These are phyloP conservation scores for Pogonocherus hispidulus DNA, from an alignment of 2,888 invertebrate species.

Conservation along the genomic window DNA sequence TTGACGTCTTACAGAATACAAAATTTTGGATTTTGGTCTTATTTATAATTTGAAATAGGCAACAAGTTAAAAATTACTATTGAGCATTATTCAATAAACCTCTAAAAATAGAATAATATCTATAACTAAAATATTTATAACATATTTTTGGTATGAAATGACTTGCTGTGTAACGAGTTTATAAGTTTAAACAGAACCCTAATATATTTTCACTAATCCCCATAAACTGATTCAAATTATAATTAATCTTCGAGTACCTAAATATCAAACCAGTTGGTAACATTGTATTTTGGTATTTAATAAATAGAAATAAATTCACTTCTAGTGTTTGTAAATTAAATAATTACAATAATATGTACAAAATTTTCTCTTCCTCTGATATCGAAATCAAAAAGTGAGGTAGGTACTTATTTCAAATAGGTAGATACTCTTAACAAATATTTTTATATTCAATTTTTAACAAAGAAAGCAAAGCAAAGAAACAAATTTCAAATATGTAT, in stretches of 20 bases:
- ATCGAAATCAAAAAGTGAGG: not conserved
- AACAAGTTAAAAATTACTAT: not conserved
- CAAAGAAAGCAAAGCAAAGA: no score
- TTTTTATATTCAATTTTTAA: no score
- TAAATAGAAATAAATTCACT: conserved; percentile 6
- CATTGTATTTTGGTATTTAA: conserved; percentile 14
- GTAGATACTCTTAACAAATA: no score
- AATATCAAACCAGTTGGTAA: conserved; percentile 11
- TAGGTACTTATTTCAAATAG: no score
- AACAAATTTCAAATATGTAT: no score
- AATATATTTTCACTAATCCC: not conserved
- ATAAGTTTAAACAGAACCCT: not conserved
- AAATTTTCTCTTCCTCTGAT: conserved; percentile 15
- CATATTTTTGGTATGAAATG: conserved; percentile 22
- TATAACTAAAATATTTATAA: not conserved
- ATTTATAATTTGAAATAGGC: not conserved
- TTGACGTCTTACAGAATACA: not conserved
- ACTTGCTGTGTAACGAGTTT: not conserved
- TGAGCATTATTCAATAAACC: not conserved
- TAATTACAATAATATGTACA: conserved; percentile 23
- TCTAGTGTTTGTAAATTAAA: not conserved
- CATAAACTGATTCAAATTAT: not conserved
- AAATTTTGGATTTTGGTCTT: not conserved
- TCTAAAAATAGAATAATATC: not conserved
- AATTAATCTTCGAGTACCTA: not conserved